Conservation (phyloP, 2,888 invertebrate genomes). For the Drosophila antonietae region DNA sequence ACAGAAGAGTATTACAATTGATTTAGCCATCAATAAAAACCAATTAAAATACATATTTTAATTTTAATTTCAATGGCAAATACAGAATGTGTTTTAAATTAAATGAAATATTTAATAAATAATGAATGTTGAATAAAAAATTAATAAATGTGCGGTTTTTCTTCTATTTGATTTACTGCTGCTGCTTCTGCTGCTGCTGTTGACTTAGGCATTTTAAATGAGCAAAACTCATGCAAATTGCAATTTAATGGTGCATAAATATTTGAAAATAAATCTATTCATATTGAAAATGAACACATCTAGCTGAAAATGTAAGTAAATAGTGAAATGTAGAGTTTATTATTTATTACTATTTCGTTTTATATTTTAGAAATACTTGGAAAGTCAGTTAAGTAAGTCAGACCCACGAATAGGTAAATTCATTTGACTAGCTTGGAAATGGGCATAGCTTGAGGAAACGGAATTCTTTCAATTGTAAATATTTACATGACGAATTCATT, state of each 20-base stretch:
- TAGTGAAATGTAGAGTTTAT: background rate
- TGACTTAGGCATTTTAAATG: background rate
- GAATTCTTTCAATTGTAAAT: background rate
- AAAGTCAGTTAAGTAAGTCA: background rate
- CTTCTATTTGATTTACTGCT: background rate
- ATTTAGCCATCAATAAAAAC: constrained; percentile 28
- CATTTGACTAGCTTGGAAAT: background rate
- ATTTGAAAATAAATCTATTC: background rate
- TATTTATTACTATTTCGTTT: background rate
- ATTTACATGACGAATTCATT: too few species aligned
- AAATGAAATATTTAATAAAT: constrained; percentile 51
- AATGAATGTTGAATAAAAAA: constrained; percentile 40
- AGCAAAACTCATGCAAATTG: background rate
- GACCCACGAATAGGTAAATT: background rate
- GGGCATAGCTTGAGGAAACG: background rate
- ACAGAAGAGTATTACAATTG: constrained; percentile 53
- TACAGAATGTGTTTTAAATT: constrained; percentile 34
- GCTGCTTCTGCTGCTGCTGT: background rate
- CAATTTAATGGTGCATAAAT: background rate
- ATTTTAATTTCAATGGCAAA: constrained; percentile 24
- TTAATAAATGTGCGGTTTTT: background rate
- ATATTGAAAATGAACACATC: background rate
- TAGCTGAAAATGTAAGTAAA: background rate
- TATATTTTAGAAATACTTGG: background rate
- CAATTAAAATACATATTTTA: constrained; percentile 22